Evolutionary conservation across 2,888 invertebrate species (phyloP).

Genomic region (Alentia gelatinosa): DNA sequence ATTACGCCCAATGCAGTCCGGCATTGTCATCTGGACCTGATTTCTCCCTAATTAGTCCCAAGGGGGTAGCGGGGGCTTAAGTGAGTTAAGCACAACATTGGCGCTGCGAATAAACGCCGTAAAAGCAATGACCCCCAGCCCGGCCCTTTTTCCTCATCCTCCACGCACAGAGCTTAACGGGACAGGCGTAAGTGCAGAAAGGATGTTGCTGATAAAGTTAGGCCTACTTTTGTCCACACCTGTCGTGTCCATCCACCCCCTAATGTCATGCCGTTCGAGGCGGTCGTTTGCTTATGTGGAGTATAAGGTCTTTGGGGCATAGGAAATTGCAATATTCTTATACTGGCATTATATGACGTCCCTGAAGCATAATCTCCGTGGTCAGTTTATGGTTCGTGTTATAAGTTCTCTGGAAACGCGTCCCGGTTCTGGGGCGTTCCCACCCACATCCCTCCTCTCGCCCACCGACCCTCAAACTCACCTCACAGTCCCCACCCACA

Average conservation of each 20-base stretch:
- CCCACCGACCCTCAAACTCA: background rate
- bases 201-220: background rate
- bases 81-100: constrained; percentile 31
- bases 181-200: background rate
- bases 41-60: constrained; percentile 13
- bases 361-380: background rate
- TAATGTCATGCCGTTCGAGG: background rate
- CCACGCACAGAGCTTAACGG: background rate
- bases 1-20: background rate
- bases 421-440: no score
- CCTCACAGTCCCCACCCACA: background rate
- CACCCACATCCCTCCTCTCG: no score
- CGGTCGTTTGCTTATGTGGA: no score
- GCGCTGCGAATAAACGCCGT: background rate
- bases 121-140: background rate
- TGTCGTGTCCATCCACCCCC: background rate
- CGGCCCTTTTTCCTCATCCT: background rate
- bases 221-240: background rate
- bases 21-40: constrained; percentile 23
- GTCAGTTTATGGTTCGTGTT: background rate
- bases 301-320: background rate
- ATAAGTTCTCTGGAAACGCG: no score
- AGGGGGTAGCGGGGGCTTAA: background rate
- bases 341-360: background rate
- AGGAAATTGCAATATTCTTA: background rate